phyloP scores from a whole-genome alignment of 2,113 vertebrate species.

The Lamprologus ornatipinnis region DNA sequence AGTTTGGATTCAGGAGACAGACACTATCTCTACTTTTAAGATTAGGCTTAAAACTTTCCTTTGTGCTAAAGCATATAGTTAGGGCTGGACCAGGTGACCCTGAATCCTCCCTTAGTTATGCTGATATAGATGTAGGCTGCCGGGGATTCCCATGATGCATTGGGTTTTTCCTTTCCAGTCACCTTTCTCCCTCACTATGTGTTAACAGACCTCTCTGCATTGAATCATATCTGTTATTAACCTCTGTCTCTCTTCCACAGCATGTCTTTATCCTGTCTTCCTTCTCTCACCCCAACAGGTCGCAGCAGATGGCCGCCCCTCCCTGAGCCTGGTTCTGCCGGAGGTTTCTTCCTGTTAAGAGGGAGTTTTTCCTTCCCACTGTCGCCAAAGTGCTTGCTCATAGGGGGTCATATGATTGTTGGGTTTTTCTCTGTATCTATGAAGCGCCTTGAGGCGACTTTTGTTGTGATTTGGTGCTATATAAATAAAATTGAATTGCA shows the following conservation, averaged over 20 bases:
- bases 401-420: neutral
- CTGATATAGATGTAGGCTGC: rapidly evolving
- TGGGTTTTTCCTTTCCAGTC: too few species aligned
- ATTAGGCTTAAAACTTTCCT: too few species aligned
- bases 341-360: neutral
- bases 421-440: neutral
- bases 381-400: neutral
- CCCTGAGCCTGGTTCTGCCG: rapidly evolving
- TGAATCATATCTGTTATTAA: neutral
- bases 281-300: neutral
- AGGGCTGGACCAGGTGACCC: too few species aligned
- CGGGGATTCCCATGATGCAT: too few species aligned
- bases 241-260: neutral
- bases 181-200: neutral
- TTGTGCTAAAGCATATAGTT: too few species aligned
- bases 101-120: too few species aligned
- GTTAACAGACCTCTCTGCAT: rapidly evolving
- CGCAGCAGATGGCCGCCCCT: neutral
- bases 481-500: neutral
- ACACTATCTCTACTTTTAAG: too few species aligned
- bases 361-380: neutral
- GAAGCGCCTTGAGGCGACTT: neutral
- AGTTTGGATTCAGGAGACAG: too few species aligned
- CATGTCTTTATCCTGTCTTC: neutral
- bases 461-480: neutral